Conservation (phyloP, 2,113 vertebrate species). For the Istiophorus platypterus region DNA sequence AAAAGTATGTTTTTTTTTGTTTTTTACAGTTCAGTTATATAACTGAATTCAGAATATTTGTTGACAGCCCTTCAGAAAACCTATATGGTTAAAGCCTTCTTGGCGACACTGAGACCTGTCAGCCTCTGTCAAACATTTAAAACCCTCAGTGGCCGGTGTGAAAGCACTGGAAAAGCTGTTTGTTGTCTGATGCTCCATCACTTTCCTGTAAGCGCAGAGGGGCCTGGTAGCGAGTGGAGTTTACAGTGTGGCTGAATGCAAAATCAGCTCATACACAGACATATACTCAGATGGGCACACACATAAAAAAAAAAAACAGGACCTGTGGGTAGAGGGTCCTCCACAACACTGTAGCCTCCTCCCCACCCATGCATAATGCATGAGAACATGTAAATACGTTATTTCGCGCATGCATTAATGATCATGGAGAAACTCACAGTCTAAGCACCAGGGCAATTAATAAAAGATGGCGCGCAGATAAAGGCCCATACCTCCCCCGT, state of each 20-base stretch:
- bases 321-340: constrained; percentile 77
- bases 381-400: constrained; percentile 86
- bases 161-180: constrained; percentile 25
- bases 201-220: constrained; percentile 34
- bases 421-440: constrained; percentile 77
- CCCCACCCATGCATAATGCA: constrained; percentile 80
- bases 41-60: too few species aligned
- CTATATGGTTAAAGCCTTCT: constrained; percentile 1
- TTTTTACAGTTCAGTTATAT: too few species aligned
- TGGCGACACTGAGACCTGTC: constrained; percentile 28
- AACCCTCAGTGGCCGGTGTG: constrained; percentile 19
- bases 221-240: constrained; percentile 27
- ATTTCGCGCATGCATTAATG: constrained; percentile 83
- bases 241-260: constrained; percentile 56
- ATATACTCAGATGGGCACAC: constrained; percentile 19
- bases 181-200: constrained; percentile 51
- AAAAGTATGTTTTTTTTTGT: too few species aligned
- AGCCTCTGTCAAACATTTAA: constrained; percentile 29
- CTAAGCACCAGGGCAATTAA: constrained; percentile 82
- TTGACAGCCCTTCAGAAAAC: background rate
- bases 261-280: constrained; percentile 59
- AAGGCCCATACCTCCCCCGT: constrained; percentile 62
- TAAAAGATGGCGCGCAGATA: constrained; percentile 82
- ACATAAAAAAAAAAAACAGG: constrained; percentile 52
- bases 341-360: constrained; percentile 64